phyloP scores from a whole-genome alignment of 1,140 invertebrate genomes.

The Calephelis nemesis region DNA sequence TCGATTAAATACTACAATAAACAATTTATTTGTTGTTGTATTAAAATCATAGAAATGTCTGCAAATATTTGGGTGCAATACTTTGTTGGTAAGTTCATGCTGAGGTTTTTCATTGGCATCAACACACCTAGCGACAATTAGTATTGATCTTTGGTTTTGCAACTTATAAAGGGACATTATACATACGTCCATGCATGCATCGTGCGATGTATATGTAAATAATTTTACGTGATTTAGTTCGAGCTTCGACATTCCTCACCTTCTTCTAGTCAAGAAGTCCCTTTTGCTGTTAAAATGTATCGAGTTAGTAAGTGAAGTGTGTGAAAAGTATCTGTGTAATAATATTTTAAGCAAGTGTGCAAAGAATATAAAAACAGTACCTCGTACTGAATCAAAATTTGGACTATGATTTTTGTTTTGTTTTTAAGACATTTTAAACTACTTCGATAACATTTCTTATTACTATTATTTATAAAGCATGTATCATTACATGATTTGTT shows the following conservation, averaged over 20 bases:
- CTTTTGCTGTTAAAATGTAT: slow-evolving; percentile 62
- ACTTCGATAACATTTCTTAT: background rate
- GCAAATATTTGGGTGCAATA: slow-evolving; percentile 6
- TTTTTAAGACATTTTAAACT: too few relatives aligned
- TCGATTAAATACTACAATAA: background rate
- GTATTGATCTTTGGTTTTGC: slow-evolving; percentile 16
- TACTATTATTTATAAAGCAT: too few relatives aligned
- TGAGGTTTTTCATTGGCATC: background rate
- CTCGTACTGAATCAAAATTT: too few relatives aligned
- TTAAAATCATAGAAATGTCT: slow-evolving; percentile 10
- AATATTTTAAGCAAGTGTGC: too few relatives aligned
- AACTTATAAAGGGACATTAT: slow-evolving; percentile 22
- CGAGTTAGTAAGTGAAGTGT: slow-evolving; percentile 41
- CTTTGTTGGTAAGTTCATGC: slow-evolving; percentile 13
- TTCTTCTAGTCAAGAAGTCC: slow-evolving; percentile 55
- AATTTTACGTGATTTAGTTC: slow-evolving; percentile 6
- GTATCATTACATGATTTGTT: background rate
- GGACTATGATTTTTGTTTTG: too few relatives aligned
- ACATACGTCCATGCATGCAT: slow-evolving; percentile 50
- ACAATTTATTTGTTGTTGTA: background rate
- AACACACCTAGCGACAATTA: slow-evolving; percentile 17
- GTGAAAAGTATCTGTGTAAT: too few relatives aligned
- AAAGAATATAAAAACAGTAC: too few relatives aligned
- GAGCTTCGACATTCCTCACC: slow-evolving; percentile 45
- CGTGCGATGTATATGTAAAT: slow-evolving; percentile 38